phyloP scores from a whole-genome alignment of 1,140 invertebrate species.

The Sinella curviseta region DNA sequence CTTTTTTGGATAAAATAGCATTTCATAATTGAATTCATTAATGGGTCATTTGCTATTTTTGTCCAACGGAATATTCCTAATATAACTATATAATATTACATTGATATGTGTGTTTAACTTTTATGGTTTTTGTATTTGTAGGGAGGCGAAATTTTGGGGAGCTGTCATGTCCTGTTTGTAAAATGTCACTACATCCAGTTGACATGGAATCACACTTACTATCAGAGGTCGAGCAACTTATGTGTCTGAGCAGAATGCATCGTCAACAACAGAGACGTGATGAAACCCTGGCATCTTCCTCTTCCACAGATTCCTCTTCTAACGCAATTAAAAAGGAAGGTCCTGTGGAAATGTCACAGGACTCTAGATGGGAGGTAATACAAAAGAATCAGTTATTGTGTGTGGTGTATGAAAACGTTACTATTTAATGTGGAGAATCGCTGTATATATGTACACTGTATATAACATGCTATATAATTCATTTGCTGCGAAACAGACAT shows the following conservation, averaged over 20 bases:
- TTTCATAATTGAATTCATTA: no score
- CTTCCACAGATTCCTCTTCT: slow-evolving; percentile 57
- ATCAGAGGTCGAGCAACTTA: slow-evolving; percentile 73
- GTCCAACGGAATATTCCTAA: no score
- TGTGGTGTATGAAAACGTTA: not conserved
- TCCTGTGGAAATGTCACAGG: slow-evolving; percentile 63
- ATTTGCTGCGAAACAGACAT: slow-evolving; percentile 61
- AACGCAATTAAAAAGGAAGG: slow-evolving; percentile 58
- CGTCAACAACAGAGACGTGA: slow-evolving; percentile 54
- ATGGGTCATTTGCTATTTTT: no score
- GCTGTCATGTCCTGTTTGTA: slow-evolving; percentile 76
- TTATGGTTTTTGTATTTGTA: slow-evolving; percentile 23
- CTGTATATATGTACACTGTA: no score
- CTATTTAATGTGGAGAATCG: not conserved
- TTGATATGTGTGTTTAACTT: no score
- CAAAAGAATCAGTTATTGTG: not conserved
- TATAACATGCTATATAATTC: not conserved
- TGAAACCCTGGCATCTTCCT: slow-evolving; percentile 49
- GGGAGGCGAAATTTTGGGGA: slow-evolving; percentile 44
- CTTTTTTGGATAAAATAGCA: no score
- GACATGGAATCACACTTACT: slow-evolving; percentile 75
- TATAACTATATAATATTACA: no score
- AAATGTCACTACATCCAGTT: slow-evolving; percentile 69
- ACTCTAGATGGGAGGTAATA: slow-evolving; percentile 72
- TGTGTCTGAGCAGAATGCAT: slow-evolving; percentile 62